Evolutionary conservation across 92 coral and sea anemone species (phyloP), one percentile per base, ranked within the genome.

Genomic region (Diadumene lineata): DNA sequence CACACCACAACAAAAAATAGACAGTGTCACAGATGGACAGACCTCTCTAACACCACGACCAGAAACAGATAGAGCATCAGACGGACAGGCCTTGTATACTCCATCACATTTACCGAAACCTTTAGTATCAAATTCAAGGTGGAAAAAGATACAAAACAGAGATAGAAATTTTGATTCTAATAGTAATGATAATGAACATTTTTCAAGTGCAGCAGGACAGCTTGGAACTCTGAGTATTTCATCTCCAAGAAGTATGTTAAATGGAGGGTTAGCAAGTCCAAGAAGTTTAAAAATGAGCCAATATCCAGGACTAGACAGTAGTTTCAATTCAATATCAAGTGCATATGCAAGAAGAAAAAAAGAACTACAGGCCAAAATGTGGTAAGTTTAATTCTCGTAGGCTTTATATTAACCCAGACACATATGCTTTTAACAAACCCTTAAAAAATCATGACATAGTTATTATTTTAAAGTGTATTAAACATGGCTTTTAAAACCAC

Each of bases 351-450:
- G 70, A 66, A 80, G 72, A 44, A 67, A 75, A 46, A 80, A 66
- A 55, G 84, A 69, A 43, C 70, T 74, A 30, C 73, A 69, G 19
- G 70, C 83, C 60, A 79, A 71, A 62, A 58, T 88, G 34, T 88
- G 89, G 86, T 83, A 68, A 31, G 83, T 72, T n/a, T n/a, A n/a
- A n/a, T n/a, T n/a, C n/a, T n/a, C n/a, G n/a, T n/a, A n/a, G n/a
- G n/a, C n/a, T n/a, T n/a, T n/a, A n/a, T n/a, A n/a, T n/a, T n/a
- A n/a, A n/a, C n/a, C n/a, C n/a, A n/a, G n/a, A n/a, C n/a, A n/a
- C n/a, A n/a, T n/a, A n/a, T n/a, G n/a, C n/a, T n/a, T n/a, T n/a
- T n/a, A n/a, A n/a, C n/a, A n/a, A n/a, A n/a, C n/a, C n/a, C n/a
- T n/a, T n/a, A n/a, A n/a, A n/a, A n/a, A n/a, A n/a, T n/a, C n/a